Conservation (phyloP, 2,888 invertebrate genomes). For the Dasysyrphus albostriatus region DNA sequence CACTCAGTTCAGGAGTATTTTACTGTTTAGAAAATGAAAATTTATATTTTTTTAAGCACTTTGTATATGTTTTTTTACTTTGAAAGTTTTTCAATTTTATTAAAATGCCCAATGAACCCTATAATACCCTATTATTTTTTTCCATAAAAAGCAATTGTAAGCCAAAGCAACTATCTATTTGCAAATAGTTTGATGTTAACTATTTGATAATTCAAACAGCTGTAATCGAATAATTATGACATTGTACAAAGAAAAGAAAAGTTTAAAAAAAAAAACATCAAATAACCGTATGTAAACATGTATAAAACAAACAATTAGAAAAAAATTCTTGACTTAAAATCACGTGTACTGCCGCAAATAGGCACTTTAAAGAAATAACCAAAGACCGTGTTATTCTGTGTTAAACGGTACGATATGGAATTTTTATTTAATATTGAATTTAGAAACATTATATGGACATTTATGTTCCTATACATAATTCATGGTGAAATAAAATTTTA, state of each 20-base stretch:
- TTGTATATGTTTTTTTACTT: too few relatives aligned
- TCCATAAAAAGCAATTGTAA: not conserved
- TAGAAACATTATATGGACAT: not conserved
- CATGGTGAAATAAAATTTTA: constrained; percentile 10
- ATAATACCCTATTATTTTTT: too few relatives aligned
- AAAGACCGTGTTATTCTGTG: too few relatives aligned
- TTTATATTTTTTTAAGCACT: too few relatives aligned
- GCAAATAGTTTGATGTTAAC: not conserved
- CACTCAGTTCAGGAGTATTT: too few relatives aligned
- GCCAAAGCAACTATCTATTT: not conserved
- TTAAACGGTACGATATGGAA: too few relatives aligned
- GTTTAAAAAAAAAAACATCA: not conserved
- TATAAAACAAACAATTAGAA: not conserved
- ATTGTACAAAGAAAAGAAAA: not conserved
- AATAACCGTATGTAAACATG: not conserved
- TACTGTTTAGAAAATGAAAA: too few relatives aligned
- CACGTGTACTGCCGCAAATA: constrained; percentile 22
- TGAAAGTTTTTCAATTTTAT: too few relatives aligned
- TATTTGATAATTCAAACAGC: constrained; percentile 19
- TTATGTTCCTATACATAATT: not conserved
- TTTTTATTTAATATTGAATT: not conserved
- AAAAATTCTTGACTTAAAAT: constrained; percentile 12
- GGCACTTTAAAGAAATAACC: constrained; percentile 1
- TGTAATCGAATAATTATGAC: constrained; percentile 18
- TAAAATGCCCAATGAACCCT: too few relatives aligned